phyloP scores from a whole-genome alignment of 2,113 vertebrate genomes.

The Oenanthe oenanthe region DNA sequence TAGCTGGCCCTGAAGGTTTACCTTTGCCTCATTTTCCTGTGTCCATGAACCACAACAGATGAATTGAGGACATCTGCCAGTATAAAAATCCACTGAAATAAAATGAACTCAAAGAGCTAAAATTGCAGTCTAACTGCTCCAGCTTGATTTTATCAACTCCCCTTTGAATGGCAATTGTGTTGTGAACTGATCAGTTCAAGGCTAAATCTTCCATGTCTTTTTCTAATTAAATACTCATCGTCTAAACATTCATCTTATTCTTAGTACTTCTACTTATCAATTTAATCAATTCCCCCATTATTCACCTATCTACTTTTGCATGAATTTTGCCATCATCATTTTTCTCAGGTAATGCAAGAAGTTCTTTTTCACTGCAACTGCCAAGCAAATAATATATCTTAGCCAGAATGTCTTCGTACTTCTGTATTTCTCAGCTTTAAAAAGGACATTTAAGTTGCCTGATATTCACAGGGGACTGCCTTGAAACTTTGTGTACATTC shows the following conservation, averaged over 20 bases:
- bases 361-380: neutral
- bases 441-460: slow-evolving; percentile 12
- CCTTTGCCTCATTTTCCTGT: neutral
- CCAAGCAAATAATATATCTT: neutral
- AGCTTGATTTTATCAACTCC: slow-evolving; percentile 19
- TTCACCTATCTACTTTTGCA: neutral
- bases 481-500: neutral
- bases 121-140: neutral
- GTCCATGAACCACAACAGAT: neutral
- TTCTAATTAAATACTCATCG: slow-evolving; percentile 23
- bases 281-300: slow-evolving; percentile 19
- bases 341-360: neutral
- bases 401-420: neutral
- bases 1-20: neutral
- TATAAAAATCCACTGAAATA: slow-evolving; percentile 4
- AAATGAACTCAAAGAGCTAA: slow-evolving; percentile 7
- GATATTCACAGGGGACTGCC: neutral
- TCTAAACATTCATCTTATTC: neutral
- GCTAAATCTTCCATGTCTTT: neutral
- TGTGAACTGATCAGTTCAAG: slow-evolving; percentile 28
- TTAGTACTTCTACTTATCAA: slow-evolving; percentile 4
- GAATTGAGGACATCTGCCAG: neutral
- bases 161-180: slow-evolving; percentile 14
- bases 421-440: neutral
- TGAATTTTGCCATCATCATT: neutral